Evolutionary conservation across 2,113 vertebrate genomes (phyloP).

Genomic region (Embiotoca jacksoni): DNA sequence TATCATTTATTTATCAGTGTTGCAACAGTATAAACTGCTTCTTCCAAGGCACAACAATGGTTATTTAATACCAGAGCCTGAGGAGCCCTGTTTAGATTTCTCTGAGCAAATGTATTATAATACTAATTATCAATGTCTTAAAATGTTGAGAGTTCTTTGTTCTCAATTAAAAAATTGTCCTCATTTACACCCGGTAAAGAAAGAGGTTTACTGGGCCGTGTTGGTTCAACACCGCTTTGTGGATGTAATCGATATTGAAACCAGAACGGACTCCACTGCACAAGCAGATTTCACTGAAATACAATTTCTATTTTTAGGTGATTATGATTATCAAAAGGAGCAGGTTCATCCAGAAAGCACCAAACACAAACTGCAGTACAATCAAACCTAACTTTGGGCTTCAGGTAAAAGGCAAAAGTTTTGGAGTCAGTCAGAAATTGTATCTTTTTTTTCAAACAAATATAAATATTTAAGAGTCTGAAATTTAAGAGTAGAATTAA

Average conservation of each 20-base stretch:
- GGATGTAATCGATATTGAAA: neutral
- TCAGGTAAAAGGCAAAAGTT: conserved; percentile 7
- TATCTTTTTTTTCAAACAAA: conserved; percentile 2
- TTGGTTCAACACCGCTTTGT: neutral
- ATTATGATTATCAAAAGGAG: conserved; percentile 14
- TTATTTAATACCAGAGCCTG: neutral
- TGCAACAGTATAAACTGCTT: conserved; percentile 16
- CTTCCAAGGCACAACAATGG: conserved; percentile 8
- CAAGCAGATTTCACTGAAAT: conserved; percentile 23
- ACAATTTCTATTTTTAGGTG: conserved; percentile 30
- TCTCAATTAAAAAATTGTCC: too few relatives aligned
- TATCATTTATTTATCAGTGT: neutral
- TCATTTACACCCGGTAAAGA: too few relatives aligned
- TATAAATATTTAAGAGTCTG: neutral
- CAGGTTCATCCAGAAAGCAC: conserved; percentile 26
- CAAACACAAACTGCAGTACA: conserved; percentile 28
- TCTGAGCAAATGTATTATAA: too few relatives aligned
- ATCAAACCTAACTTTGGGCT: conserved; percentile 26
- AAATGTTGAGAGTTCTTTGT: too few relatives aligned
- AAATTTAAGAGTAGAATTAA: conserved; percentile 24
- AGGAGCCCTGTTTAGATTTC: neutral
- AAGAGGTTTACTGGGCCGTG: neutral
- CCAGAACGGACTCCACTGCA: neutral
- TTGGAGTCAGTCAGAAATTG: neutral
- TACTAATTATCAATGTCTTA: too few relatives aligned